phyloP scores from a whole-genome alignment of 53 echinoderm and acorn worm species.

The Astropecten irregularis region DNA sequence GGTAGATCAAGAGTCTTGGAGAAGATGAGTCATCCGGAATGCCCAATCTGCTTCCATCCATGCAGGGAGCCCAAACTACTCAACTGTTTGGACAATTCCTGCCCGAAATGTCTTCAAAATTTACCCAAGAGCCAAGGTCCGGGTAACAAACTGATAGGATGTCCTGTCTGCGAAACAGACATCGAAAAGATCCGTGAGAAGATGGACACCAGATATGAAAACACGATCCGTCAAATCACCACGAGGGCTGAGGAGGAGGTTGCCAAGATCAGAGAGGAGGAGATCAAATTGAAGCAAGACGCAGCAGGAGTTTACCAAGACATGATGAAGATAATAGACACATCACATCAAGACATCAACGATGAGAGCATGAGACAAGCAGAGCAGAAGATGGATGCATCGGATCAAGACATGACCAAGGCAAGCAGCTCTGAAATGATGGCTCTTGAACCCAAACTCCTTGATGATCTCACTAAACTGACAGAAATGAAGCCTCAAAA shows the following conservation, averaged over 20 bases:
- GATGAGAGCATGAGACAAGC: not conserved
- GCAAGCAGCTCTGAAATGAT: not conserved
- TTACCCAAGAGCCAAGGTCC: not conserved
- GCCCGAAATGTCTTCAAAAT: not conserved
- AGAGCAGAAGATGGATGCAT: no score
- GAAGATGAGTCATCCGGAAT: no score
- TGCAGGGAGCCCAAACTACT: not conserved
- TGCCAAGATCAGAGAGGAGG: not conserved
- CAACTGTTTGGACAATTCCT: slow-evolving; percentile 7
- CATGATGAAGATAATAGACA: not conserved
- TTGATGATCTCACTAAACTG: not conserved
- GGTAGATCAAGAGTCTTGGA: no score
- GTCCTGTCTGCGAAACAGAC: not conserved
- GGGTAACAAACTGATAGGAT: not conserved
- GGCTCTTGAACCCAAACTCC: not conserved
- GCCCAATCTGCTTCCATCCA: not conserved
- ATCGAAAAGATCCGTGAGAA: not conserved
- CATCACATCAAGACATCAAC: not conserved
- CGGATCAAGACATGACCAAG: no score
- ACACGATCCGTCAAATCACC: slow-evolving; percentile 4
- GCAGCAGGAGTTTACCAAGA: no score
- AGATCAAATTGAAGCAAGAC: not conserved
- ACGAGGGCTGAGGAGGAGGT: not conserved
- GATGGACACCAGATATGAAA: not conserved
- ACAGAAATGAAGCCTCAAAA: not conserved